Evolutionary conservation across 2,797 vertebrate species (phyloP).

Genomic region (Decapterus maruadsi): DNA sequence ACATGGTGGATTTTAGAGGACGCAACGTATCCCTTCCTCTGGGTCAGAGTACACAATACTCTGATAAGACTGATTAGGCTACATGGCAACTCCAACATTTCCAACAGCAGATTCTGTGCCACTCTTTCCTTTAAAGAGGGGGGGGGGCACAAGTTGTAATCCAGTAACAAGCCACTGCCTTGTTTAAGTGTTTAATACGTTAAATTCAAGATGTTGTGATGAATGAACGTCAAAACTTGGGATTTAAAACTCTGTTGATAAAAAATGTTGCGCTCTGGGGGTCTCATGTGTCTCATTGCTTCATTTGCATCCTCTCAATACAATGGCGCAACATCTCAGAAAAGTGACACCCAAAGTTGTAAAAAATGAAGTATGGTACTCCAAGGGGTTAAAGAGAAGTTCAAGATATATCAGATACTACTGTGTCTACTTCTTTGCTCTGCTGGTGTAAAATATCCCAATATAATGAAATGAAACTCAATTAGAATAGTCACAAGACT

Average conservation of each 20-base stretch:
- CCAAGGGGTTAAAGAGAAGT: constrained; percentile 14
- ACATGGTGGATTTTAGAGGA: constrained; percentile 62
- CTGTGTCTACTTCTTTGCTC: constrained; percentile 8
- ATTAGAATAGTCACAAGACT: neutral
- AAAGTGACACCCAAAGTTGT: constrained; percentile 42
- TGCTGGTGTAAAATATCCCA: constrained; percentile 11
- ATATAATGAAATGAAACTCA: constrained; percentile 11
- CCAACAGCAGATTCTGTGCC: constrained; percentile 45
- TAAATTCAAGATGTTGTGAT: constrained; percentile 2
- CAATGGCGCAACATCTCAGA: constrained; percentile 31
- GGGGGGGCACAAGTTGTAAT: constrained; percentile 4
- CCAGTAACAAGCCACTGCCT: neutral
- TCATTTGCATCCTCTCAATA: constrained; percentile 38
- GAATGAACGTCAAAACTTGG: neutral
- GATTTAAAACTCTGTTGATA: constrained; percentile 7
- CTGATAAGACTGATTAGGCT: constrained; percentile 79
- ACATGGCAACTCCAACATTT: constrained; percentile 65
- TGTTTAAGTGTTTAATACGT: constrained; percentile 13
- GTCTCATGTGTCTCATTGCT: constrained; percentile 33
- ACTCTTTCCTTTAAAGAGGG: neutral
- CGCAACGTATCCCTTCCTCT: constrained; percentile 66
- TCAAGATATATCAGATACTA: constrained; percentile 33
- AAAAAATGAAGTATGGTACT: constrained; percentile 40
- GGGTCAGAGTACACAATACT: constrained; percentile 79
- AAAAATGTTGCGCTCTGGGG: neutral